Evolutionary conservation across 2,888 invertebrate genomes (phyloP), one percentile per base, ranked within the genome.

Genomic region (Meta bourneti): DNA sequence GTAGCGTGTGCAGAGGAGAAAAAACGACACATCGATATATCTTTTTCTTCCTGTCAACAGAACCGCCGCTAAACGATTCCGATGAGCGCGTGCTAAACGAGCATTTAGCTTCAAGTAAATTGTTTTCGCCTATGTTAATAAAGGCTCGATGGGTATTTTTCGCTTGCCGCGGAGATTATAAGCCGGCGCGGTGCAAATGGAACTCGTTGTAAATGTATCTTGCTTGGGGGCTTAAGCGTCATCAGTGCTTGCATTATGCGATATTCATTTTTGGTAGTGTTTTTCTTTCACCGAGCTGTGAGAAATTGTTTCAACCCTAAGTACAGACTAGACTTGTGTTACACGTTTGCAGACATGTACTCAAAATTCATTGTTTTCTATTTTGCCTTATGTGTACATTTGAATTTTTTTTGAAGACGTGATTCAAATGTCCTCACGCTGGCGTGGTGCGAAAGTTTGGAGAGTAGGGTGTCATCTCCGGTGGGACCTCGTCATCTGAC

Each of bases 1-100:
- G 54, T 75, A 75, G 84, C 84, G 75, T 72, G 82, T 82, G 52
- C 51, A 13, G 51, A 7, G n/a, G 19, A 11, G n/a, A 49, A 48
- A 69, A 82, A 80, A 82, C 20, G 82, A 82, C 71, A 69, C 69
- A 69, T 71, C 72, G 34, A 83, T 83, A 75, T 54, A 34, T 79
- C 49, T 84, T 84, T 75, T 75, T n/a, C 75, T 7, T 82, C 51
- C 51, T 51, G 49, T 71, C 49, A 52, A 16, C 75, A 48, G n/a
- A 71, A 52, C 48, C 20, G 19, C 51, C 34, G 8, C 84, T 84
- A 61, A 84, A 84, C 61, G 84, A 34, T 61, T 75, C 48, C 16
- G 75, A 75, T 61, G 34, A 79, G 79, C 79, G 79, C 79, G 79
- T 79, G 79, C 34, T 48, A 61, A 79, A 79, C 61, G 61, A 20